phyloP scores from a whole-genome alignment of 1,140 invertebrate genomes.

The Hyposmocoma kahamanoa region DNA sequence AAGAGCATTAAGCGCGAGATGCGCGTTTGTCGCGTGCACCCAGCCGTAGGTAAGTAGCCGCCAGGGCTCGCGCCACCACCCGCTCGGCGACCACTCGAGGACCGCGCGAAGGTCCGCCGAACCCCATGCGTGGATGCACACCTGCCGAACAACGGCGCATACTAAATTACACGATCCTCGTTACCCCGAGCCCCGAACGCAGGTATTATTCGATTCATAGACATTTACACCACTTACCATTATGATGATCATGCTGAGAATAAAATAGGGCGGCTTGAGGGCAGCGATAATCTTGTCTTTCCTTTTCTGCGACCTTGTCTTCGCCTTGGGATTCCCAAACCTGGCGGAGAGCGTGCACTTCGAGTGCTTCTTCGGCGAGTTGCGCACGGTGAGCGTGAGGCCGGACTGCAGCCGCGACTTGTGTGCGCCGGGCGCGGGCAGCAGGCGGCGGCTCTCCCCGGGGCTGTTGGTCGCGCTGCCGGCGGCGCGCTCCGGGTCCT shows the following conservation, averaged over 20 bases:
- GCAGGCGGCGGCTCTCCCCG: slow-evolving; percentile 41
- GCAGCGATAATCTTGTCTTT: slow-evolving; percentile 41
- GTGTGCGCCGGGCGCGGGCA: slow-evolving; percentile 23
- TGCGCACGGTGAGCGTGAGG: slow-evolving; percentile 37
- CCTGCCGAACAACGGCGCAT: too few relatives aligned
- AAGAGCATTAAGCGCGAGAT: slow-evolving; percentile 50
- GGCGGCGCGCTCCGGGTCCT: slow-evolving; percentile 26
- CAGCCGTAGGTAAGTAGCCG: slow-evolving; percentile 48
- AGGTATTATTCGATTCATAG: too few relatives aligned
- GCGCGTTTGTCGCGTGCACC: slow-evolving; percentile 41
- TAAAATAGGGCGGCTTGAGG: slow-evolving; percentile 53
- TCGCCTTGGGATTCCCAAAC: slow-evolving; percentile 24
- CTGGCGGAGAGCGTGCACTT: slow-evolving; percentile 28
- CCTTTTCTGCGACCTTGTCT: slow-evolving; percentile 48
- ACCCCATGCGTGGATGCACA: slow-evolving; percentile 31
- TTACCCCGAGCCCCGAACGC: too few relatives aligned
- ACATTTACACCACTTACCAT: too few relatives aligned
- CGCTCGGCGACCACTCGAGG: slow-evolving; percentile 46
- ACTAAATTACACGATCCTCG: too few relatives aligned
- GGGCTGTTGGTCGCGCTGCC: slow-evolving; percentile 29
- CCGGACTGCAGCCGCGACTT: slow-evolving; percentile 39
- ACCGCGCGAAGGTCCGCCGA: slow-evolving; percentile 22
- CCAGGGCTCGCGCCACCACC: slow-evolving; percentile 53
- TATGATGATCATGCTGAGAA: slow-evolving; percentile 45
- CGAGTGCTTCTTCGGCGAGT: slow-evolving; percentile 27